Conservation (phyloP, 1,140 invertebrate species). For the Mya arenaria region DNA sequence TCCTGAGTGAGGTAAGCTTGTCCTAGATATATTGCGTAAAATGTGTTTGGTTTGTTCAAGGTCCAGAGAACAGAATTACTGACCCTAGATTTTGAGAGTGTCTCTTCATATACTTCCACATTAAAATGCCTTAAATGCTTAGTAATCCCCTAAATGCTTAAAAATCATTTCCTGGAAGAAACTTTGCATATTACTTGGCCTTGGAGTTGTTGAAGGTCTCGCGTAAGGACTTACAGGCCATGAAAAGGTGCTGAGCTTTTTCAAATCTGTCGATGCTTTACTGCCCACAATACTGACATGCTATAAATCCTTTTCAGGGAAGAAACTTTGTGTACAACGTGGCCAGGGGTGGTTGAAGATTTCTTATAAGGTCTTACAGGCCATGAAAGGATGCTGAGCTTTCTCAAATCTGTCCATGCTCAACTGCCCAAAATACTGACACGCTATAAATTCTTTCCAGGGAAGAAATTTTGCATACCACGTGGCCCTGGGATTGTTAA, state of each 20-base stretch:
- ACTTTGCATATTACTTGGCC: conserved; percentile 98
- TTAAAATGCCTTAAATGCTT: not conserved
- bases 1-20: conserved; percentile 87
- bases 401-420: not conserved
- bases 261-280: no score
- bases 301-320: conserved; percentile 86
- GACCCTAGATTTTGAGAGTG: no score
- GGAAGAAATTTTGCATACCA: conserved; percentile 97
- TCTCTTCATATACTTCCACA: not conserved
- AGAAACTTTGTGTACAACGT: conserved; percentile 98
- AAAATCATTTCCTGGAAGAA: conserved; percentile 88
- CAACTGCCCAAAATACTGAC: not conserved
- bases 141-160: no score
- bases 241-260: no score
- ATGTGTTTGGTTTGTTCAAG: no score
- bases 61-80: no score
- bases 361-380: conserved; percentile 94
- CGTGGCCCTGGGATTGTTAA: conserved; percentile 95
- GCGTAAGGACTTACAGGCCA: conserved; percentile 93
- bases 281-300: no score
- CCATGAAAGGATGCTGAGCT: no score
- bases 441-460: conserved; percentile 83
- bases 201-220: conserved; percentile 93
- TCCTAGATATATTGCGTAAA: no score
- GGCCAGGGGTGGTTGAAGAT: conserved; percentile 92